Evolutionary conservation across 2,113 vertebrate genomes (phyloP), one percentile per base, ranked within the genome.

Genomic region (Barnardius zonarius): DNA sequence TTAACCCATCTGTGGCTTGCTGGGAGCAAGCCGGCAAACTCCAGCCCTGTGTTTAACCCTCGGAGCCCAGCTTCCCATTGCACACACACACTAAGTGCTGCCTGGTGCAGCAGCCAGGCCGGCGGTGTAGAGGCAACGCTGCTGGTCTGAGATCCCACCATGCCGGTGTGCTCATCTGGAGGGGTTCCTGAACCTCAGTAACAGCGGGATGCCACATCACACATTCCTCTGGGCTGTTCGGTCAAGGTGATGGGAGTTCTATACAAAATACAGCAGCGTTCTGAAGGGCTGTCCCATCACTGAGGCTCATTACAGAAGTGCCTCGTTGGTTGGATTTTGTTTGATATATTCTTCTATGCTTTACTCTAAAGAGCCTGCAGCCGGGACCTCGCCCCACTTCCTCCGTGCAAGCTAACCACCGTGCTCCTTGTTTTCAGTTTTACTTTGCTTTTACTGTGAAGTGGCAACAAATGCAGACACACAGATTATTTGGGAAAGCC

Each of bases 21-120:
- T 3, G 18, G 24, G 48, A 61, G 19, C 0, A 0, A 44, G 52
- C 12, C 0, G 0, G 52, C 13, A 23, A 74, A 30, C 69, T 73
- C 73, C 80, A 64, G 55, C 57, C 57, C 57, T 35, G 57, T 35
- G 57, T 35, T 59, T 59, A 59, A 59, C 33, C 57, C 57, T 35
- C 22, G 9, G 57, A 79, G 39, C 39, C 0, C 0, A 80, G 51
- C 6, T 62, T 75, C 90, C 7, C 19, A 4, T 35, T 35, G 57
- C 33, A 35, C 3, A 62, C 9, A 2, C 66, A 15, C 76, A 59
- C 24, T 9, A 66, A 74, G 19, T 33, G 51, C 70, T 1, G 5
- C 11, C 5, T 1, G 6, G 51, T 2, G 10, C 7, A 35, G 49
- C 73, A 57, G 66, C 72, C 62, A 6, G 28, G 12, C 44, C 24